A percentile compares a stretch with the other conserved stretches of the same genome.
Conservation (phyloP, 2,113 vertebrate species). For the Neofelis nebulosa region DNA sequence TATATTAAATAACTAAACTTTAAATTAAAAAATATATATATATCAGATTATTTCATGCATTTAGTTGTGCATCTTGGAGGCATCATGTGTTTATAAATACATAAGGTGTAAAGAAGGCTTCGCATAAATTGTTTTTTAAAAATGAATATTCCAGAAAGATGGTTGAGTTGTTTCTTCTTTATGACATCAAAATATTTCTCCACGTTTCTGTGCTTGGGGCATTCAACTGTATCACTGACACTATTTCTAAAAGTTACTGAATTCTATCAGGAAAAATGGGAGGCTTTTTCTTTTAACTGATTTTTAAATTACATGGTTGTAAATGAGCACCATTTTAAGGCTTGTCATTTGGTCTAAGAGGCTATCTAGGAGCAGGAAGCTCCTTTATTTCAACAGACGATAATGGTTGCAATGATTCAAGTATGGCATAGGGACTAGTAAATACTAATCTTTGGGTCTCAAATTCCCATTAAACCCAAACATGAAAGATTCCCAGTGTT, state of each 20-base stretch:
- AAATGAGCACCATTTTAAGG: conserved; percentile 20
- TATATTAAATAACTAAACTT: no score
- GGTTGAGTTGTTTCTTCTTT: neutral
- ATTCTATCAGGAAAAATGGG: neutral
- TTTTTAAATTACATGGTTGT: conserved; percentile 28
- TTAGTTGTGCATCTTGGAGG: neutral
- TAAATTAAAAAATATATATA: no score
- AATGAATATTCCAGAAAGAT: neutral
- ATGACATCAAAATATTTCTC: neutral
- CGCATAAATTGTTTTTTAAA: neutral
- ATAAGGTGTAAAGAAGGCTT: neutral
- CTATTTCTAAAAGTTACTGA: neutral
- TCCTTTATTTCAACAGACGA: neutral
- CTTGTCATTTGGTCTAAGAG: neutral
- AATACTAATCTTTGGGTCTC: conserved; percentile 9
- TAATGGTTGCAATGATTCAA: neutral
- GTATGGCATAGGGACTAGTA: neutral
- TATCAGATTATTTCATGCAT: neutral
- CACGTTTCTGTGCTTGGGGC: neutral
- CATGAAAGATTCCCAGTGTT: neutral
- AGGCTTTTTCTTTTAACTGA: neutral
- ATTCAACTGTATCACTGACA: neutral
- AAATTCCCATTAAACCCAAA: conserved; percentile 7
- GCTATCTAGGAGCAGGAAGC: neutral
- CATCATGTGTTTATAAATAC: neutral